Evolutionary conservation across 1,140 invertebrate genomes (phyloP).

Genomic region (Physella acuta): DNA sequence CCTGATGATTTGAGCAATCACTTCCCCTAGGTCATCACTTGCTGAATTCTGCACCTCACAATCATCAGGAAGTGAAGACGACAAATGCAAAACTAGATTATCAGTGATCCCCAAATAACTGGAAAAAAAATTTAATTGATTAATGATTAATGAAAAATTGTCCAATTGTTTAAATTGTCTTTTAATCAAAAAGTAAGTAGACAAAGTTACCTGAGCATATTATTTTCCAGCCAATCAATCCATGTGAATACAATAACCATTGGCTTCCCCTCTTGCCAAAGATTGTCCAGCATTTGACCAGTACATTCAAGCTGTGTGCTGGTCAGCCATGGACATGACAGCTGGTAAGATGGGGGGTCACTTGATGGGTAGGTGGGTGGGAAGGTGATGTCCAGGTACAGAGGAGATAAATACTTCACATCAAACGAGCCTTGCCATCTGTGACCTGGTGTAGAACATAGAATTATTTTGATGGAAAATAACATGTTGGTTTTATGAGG

Average conservation of each 20-base stretch:
- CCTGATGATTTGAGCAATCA: background rate
- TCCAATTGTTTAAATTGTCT: too few relatives aligned
- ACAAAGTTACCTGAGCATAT: slow-evolving; percentile 36
- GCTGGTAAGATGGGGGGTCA: slow-evolving; percentile 34
- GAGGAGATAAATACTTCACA: slow-evolving; percentile 35
- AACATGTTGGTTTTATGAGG: background rate
- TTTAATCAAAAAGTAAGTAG: too few relatives aligned
- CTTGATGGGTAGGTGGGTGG: slow-evolving; percentile 40
- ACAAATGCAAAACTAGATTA: slow-evolving; percentile 14
- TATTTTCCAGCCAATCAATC: slow-evolving; percentile 47
- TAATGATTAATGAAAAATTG: too few relatives aligned
- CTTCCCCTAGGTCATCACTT: background rate
- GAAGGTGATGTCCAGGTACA: slow-evolving; percentile 36
- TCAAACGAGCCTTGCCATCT: slow-evolving; percentile 34
- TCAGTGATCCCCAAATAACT: slow-evolving; percentile 24
- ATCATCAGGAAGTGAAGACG: background rate
- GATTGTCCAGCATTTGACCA: slow-evolving; percentile 33
- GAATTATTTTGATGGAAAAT: background rate
- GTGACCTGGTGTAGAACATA: slow-evolving; percentile 38
- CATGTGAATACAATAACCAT: slow-evolving; percentile 44
- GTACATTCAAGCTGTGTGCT: slow-evolving; percentile 29
- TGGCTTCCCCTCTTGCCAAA: slow-evolving; percentile 35
- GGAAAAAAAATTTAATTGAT: background rate
- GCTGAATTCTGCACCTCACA: background rate
- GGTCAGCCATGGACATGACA: slow-evolving; percentile 40